phyloP scores from a whole-genome alignment of 2,888 invertebrate genomes.

The Agonum fuliginosum region DNA sequence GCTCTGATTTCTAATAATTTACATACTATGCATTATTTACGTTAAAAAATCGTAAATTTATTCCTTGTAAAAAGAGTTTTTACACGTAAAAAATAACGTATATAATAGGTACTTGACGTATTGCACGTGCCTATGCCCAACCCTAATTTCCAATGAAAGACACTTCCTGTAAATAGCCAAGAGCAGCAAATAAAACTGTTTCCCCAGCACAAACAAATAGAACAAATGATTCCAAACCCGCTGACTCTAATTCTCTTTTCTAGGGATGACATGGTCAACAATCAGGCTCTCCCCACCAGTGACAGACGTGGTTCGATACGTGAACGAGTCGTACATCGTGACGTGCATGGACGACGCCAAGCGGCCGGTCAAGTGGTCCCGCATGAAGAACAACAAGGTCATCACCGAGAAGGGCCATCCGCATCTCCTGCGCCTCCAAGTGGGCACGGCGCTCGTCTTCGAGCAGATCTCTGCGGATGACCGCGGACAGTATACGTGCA shows the following conservation, averaged over 20 bases:
- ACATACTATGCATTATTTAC: too few species aligned
- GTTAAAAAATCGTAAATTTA: too few species aligned
- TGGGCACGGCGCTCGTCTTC: slow-evolving; percentile 73
- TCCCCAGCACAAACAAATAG: too few species aligned
- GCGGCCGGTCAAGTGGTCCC: slow-evolving; percentile 67
- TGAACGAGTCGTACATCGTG: slow-evolving; percentile 73
- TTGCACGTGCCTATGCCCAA: too few species aligned
- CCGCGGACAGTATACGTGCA: slow-evolving; percentile 74
- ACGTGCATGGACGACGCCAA: slow-evolving; percentile 67
- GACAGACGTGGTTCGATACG: slow-evolving; percentile 70
- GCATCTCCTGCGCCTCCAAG: slow-evolving; percentile 63
- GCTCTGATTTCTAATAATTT: too few species aligned
- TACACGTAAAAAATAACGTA: too few species aligned
- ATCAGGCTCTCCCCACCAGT: slow-evolving; percentile 38
- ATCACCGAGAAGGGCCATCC: slow-evolving; percentile 72
- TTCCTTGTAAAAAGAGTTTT: too few species aligned
- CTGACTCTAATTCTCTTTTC: background rate
- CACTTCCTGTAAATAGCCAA: too few species aligned
- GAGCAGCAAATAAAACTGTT: too few species aligned
- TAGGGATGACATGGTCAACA: slow-evolving; percentile 40
- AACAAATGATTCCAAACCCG: too few species aligned
- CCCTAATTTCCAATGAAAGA: too few species aligned
- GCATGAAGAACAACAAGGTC: slow-evolving; percentile 70
- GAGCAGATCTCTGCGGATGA: slow-evolving; percentile 72
- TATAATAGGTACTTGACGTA: too few species aligned